Evolutionary conservation across 2,888 invertebrate species (phyloP), one percentile per base, ranked within the genome.

Genomic region (Loripinus fragilis): DNA sequence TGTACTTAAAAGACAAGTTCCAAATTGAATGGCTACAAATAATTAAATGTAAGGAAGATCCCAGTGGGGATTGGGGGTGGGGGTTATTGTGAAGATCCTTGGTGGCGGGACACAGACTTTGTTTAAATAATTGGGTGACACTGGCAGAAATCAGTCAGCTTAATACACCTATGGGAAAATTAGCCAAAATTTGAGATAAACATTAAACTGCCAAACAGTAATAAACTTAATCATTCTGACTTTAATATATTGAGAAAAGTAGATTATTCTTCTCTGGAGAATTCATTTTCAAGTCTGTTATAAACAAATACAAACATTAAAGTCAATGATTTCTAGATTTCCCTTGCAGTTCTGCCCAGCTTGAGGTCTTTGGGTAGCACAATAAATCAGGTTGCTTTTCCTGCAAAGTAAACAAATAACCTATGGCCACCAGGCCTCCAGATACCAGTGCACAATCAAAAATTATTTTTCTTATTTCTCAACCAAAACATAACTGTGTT

Each of bases 301-400:
- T 52, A 52, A 52, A 52, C 52, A 52, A 52, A 52, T 52, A 52
- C 25, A 52, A 52, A 52, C 52, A 52, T 52, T 25, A 52, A 52
- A 52, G 52, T 45, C 52, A 52, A 52, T 52, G 25, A 52, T 5
- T 52, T 52, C 52, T 52, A n/a, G 25, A 52, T 52, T 38, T 52
- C 25, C 25, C 52, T 25, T 25, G 25, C 25, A 25, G 23, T 52
- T 25, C 7, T 20, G 52, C 25, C 5, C 5, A 52, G 10, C 25
- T 52, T 52, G 52, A 8, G 52, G 52, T 52, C 25, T n/a, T n/a
- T n/a, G n/a, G n/a, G n/a, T 25, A 25, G 20, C 25, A 52, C 25
- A 52, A 52, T 52, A 52, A 52, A 52, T 52, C 25, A 25, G 23
- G 23, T 25, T 52, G 2, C 25, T 25, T 52, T 25, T 25, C 52